Evolutionary conservation across 2,113 vertebrate species (phyloP), one percentile per base, ranked within the genome.

Genomic region (Bambusicola thoracicus): DNA sequence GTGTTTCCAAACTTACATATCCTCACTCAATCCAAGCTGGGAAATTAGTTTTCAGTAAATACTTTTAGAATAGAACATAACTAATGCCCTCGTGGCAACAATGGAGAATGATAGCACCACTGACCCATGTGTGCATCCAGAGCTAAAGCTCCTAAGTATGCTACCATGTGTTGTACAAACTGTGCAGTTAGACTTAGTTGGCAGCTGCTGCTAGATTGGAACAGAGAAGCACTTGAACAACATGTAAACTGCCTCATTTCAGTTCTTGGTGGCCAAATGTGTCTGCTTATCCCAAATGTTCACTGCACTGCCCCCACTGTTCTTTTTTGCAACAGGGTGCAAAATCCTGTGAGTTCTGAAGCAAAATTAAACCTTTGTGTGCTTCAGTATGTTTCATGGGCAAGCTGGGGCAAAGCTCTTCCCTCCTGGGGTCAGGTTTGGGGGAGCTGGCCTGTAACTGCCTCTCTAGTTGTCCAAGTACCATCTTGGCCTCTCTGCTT

Each of bases 201-300:
- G 13, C 92, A 93, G 70, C 90, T 91, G 90, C 65, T 91, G 59
- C 58, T 69, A 61, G 65, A 40, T 29, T 81, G 93, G 83, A 83
- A 58, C 70, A 81, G 34, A 58, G 12, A 59, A 68, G 65, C 0
- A 0, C 43, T 83, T 61, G 80, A 86, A 74, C 77, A 73, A 86
- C 68, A 88, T 81, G 34, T 58, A 70, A 88, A 62, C 36, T 46
- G 40, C 55, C 90, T 81, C 22, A 81, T 93, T 93, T 95, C 24
- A n/a, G 44, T 40, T 44, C 19, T 58, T 66, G 61, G 65, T 89
- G 32, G 65, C 73, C 46, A 53, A n/a, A 22, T 43, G 24, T 49
- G 53, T 86, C 69, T 89, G 86, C 46, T 58, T 51, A 48, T 46
- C 76, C 66, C 90, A 73, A 73, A 51, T 73, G 58, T 65, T 80